Conservation (phyloP, 2,113 vertebrate species). For the Cricetomys ansorgei region DNA sequence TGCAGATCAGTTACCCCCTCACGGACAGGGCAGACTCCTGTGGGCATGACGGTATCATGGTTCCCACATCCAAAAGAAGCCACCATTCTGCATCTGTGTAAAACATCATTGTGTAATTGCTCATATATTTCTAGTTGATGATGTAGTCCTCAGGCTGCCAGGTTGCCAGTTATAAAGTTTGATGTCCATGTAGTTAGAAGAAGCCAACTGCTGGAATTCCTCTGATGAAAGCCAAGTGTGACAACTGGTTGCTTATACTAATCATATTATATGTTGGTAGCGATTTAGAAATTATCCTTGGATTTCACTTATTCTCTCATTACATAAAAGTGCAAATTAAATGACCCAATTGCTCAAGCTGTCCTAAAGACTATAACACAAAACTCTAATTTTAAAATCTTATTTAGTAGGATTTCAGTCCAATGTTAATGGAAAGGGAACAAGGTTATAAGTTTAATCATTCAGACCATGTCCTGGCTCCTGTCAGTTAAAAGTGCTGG, state of each 20-base stretch:
- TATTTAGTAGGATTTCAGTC: background rate
- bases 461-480: background rate
- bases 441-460: background rate
- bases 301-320: background rate
- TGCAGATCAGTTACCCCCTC: accelerated
- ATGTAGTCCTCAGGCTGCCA: background rate
- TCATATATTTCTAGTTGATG: background rate
- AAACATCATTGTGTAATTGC: background rate
- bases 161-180: background rate
- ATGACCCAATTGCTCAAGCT: background rate
- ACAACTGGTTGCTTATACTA: background rate
- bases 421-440: background rate
- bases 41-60: background rate
- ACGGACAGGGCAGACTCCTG: accelerated
- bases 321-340: background rate
- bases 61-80: background rate
- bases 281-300: constrained; percentile 29
- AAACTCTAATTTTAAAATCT: constrained; percentile 24
- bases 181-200: background rate
- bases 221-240: background rate
- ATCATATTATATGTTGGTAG: background rate
- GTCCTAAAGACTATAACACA: background rate
- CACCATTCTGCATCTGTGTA: background rate
- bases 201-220: background rate
- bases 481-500: background rate